Conservation (phyloP, 1,140 invertebrate genomes). For the Drosophila nigrodunni region DNA sequence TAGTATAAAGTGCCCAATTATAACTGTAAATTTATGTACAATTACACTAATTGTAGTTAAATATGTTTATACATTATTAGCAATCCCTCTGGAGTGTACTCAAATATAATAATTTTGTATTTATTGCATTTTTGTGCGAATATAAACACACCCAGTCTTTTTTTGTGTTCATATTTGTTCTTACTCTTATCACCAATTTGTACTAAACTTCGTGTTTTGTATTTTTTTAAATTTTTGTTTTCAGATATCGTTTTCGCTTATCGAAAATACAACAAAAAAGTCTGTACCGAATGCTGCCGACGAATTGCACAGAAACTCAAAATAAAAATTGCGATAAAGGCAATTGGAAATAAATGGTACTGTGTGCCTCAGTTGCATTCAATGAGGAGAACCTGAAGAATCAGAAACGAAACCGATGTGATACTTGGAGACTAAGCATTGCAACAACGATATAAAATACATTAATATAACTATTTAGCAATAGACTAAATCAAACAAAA, state of each 20-base stretch:
- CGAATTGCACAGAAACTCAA: slow-evolving; percentile 55
- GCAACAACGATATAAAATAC: slow-evolving; percentile 55
- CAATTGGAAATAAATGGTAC: slow-evolving; percentile 51
- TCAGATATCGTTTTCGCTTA: slow-evolving; percentile 79
- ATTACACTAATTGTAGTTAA: neutral
- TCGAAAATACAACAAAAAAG: slow-evolving; percentile 72
- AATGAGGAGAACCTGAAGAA: slow-evolving; percentile 50
- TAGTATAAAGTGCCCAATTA: too few species aligned
- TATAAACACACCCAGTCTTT: slow-evolving; percentile 4
- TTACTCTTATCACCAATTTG: slow-evolving; percentile 46
- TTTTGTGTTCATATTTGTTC: slow-evolving; percentile 9
- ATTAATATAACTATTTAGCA: slow-evolving; percentile 38
- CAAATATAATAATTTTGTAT: neutral
- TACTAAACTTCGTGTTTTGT: slow-evolving; percentile 27
- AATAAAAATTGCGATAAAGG: slow-evolving; percentile 48
- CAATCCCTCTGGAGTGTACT: neutral
- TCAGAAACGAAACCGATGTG: slow-evolving; percentile 64
- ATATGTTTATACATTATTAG: neutral
- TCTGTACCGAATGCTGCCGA: slow-evolving; percentile 69
- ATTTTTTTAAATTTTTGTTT: slow-evolving; percentile 29
- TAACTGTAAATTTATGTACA: too few species aligned
- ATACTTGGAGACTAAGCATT: slow-evolving; percentile 63
- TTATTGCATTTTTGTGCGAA: slow-evolving; percentile 7
- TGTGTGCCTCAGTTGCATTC: slow-evolving; percentile 56
- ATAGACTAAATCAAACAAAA: slow-evolving; percentile 28